These are phyloP conservation scores for Drosophila melanosoma DNA, from an alignment of 2,888 invertebrate genomes.

Conservation along the genomic window DNA sequence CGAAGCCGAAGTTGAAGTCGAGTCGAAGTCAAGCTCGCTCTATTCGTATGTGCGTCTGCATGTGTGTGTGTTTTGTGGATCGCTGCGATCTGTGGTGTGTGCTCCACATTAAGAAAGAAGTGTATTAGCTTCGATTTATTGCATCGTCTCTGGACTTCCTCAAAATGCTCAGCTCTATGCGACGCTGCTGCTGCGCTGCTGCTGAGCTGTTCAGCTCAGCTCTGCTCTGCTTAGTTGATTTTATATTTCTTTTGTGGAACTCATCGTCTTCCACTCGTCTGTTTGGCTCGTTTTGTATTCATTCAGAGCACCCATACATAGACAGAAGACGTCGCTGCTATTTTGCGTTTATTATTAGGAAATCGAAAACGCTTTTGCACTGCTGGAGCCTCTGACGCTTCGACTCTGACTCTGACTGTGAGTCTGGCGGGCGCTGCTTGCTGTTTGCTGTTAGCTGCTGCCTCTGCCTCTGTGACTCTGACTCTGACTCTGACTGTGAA, in stretches of 20 bases:
- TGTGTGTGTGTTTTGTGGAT: conserved; percentile 33
- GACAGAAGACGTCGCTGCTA: conserved; percentile 70
- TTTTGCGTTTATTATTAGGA: conserved; percentile 80
- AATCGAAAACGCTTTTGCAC: conserved; percentile 75
- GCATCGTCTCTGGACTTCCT: conserved; percentile 74
- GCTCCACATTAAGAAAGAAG: conserved; percentile 80
- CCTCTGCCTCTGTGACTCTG: conserved; percentile 18
- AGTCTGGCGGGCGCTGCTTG: conserved; percentile 28
- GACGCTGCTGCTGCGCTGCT: conserved; percentile 8
- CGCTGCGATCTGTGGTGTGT: conserved; percentile 52
- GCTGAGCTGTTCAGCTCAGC: conserved; percentile 17
- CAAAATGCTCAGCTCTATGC: conserved; percentile 38
- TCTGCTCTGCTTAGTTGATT: conserved; percentile 17
- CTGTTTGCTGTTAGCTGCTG: conserved; percentile 7
- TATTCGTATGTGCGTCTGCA: conserved; percentile 19
- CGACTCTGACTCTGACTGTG: conserved; percentile 30
- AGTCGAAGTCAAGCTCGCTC: conserved; percentile 29
- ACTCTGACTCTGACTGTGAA: conserved; percentile 59
- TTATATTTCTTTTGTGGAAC: conserved; percentile 40
- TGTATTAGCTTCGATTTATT: conserved; percentile 81
- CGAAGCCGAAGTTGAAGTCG: conserved; percentile 12
- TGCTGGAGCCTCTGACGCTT: conserved; percentile 36
- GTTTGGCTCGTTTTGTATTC: conserved; percentile 69
- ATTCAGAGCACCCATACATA: conserved; percentile 79
- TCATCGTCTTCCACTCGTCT: conserved; percentile 59